A percentile compares a stretch with the other conserved stretches of the same genome.
Conservation (phyloP, 2,797 vertebrate species). For the Acropternis orthonyx region DNA sequence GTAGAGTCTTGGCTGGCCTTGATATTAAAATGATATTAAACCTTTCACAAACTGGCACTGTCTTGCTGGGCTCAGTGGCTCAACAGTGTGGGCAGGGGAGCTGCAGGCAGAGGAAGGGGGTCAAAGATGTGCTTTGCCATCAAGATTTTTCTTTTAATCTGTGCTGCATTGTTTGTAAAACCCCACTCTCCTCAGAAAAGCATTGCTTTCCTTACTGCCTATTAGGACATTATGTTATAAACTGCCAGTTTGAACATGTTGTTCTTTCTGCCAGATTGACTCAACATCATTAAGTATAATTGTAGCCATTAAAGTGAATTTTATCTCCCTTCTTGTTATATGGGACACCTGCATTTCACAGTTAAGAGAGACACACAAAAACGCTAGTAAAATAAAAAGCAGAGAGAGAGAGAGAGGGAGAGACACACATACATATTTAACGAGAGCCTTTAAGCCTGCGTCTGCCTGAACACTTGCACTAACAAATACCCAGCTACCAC, state of each 20-base stretch:
- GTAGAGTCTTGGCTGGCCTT: neutral
- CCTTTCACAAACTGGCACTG: neutral
- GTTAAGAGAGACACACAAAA: neutral
- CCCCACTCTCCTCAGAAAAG: neutral
- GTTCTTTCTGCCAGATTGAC: constrained; percentile 27
- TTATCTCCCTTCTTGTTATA: neutral
- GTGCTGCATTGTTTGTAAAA: neutral
- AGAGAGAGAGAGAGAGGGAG: neutral
- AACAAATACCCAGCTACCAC: rapidly evolving
- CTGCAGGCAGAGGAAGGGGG: neutral
- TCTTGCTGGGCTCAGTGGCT: no score
- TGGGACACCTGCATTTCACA: neutral
- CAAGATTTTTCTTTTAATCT: neutral
- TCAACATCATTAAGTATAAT: neutral
- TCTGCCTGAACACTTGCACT: neutral
- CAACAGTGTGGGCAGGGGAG: neutral
- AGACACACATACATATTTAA: neutral
- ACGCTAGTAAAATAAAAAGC: neutral
- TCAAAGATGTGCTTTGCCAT: neutral
- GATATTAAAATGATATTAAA: rapidly evolving
- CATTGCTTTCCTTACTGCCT: neutral
- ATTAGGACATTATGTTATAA: neutral
- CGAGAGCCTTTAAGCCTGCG: neutral
- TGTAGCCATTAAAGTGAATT: neutral
- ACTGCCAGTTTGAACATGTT: neutral